phyloP scores from a whole-genome alignment of 2,888 invertebrate species.

The Molanna angustata region DNA sequence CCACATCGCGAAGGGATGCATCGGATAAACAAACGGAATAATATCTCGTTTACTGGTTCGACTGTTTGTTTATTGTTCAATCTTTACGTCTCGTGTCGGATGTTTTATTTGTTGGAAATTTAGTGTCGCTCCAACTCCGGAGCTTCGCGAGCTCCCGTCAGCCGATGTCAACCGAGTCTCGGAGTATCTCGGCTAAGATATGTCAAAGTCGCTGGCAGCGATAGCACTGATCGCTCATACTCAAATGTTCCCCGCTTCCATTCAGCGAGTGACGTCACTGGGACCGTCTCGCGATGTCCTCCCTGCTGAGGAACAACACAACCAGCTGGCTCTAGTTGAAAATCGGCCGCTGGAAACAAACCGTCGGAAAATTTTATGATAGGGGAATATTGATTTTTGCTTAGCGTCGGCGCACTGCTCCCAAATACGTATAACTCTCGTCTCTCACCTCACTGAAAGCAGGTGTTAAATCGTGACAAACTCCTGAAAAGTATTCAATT shows the following conservation, averaged over 20 bases:
- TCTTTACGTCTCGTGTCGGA: constrained; percentile 2
- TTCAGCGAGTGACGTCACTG: constrained; percentile 30
- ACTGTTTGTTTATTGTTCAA: background rate
- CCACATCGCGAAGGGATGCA: constrained; percentile 18
- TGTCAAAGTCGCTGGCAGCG: constrained; percentile 13
- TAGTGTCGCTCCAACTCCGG: no score
- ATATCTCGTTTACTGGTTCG: no score
- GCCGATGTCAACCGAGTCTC: no score
- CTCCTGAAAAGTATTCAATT: no score
- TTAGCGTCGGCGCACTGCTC: no score
- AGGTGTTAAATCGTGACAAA: no score
- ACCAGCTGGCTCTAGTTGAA: background rate
- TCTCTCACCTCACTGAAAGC: no score
- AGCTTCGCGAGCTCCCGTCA: background rate
- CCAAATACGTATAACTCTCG: no score
- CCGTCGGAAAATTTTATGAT: background rate
- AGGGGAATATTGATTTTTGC: no score
- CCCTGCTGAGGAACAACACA: constrained; percentile 5
- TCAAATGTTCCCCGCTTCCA: constrained; percentile 10
- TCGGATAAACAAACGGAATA: no score
- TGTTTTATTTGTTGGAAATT: constrained; percentile 6
- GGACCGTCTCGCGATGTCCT: constrained; percentile 8
- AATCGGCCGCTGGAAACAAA: background rate
- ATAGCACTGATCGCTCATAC: constrained; percentile 13
- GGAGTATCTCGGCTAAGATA: no score